phyloP scores from a whole-genome alignment of 2,113 vertebrate genomes.

The Tachysurus vachellii region DNA sequence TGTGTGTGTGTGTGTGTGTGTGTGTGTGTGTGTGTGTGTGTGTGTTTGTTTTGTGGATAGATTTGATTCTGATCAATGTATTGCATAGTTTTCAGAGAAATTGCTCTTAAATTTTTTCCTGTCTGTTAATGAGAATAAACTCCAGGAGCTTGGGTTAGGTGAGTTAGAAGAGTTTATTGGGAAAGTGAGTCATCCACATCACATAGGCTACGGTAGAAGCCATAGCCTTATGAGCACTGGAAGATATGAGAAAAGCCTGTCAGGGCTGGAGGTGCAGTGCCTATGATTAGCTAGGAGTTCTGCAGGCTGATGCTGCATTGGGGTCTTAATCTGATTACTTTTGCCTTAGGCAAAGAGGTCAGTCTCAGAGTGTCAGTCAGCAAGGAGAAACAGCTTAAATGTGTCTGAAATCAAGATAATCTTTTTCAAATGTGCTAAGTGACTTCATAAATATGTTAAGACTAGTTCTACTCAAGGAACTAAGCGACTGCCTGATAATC shows the following conservation, averaged over 20 bases:
- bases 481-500: not conserved
- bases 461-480: not conserved
- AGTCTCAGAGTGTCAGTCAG: not conserved
- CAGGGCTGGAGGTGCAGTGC: not conserved
- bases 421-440: not conserved
- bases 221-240: not conserved
- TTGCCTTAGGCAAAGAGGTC: conserved; percentile 23
- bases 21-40: too few relatives aligned
- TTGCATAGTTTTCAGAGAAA: not conserved
- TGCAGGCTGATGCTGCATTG: conserved; percentile 16
- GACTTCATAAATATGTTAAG: not conserved
- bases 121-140: not conserved
- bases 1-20: not conserved
- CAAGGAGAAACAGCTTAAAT: conserved; percentile 2
- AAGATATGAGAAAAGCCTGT: conserved; percentile 17
- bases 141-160: not conserved
- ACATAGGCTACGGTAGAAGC: not conserved
- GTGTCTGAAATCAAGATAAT: not conserved
- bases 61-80: conserved; percentile 1
- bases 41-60: not conserved
- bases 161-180: not conserved
- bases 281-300: conserved; percentile 5
- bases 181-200: not conserved
- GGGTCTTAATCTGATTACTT: conserved; percentile 30
- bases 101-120: not conserved